These are phyloP conservation scores for Ophion slaviceki DNA, from an alignment of 2,888 invertebrate species.

Conservation along the genomic window DNA sequence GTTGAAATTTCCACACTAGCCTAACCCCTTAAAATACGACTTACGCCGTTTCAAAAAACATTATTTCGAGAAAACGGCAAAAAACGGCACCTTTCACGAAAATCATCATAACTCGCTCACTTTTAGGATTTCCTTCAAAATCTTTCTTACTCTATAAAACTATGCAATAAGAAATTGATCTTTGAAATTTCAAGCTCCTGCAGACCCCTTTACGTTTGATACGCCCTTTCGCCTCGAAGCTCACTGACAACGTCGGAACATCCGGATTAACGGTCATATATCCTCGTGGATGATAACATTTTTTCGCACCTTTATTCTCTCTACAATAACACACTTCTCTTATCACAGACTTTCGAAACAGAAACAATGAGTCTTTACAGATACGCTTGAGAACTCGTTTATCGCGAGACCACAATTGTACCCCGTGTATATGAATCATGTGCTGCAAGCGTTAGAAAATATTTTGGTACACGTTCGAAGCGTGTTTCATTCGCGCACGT, in stretches of 20 bases:
- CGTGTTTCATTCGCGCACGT: no score
- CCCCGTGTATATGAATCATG: not conserved
- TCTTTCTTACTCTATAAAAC: no score
- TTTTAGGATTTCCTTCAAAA: no score
- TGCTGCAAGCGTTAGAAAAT: not conserved
- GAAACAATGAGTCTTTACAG: slow-evolving; percentile 30
- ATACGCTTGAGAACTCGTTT: slow-evolving; percentile 8
- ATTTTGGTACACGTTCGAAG: not conserved
- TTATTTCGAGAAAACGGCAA: no score
- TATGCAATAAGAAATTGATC: no score
- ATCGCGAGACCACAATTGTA: not conserved
- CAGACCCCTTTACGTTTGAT: not conserved
- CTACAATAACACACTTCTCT: slow-evolving; percentile 15
- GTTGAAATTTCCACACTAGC: no score
- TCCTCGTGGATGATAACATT: slow-evolving; percentile 20
- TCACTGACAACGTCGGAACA: not conserved
- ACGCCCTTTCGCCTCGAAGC: not conserved
- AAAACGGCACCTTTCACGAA: no score
- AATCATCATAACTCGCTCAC: no score
- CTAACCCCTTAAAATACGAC: no score
- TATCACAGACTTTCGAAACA: slow-evolving; percentile 32
- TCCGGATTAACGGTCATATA: slow-evolving; percentile 16
- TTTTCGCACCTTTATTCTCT: not conserved
- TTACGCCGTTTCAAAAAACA: no score
- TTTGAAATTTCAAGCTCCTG: no score